These are phyloP conservation scores for Apoda limacodes DNA, from an alignment of 2,888 invertebrate genomes.

Conservation along the genomic window DNA sequence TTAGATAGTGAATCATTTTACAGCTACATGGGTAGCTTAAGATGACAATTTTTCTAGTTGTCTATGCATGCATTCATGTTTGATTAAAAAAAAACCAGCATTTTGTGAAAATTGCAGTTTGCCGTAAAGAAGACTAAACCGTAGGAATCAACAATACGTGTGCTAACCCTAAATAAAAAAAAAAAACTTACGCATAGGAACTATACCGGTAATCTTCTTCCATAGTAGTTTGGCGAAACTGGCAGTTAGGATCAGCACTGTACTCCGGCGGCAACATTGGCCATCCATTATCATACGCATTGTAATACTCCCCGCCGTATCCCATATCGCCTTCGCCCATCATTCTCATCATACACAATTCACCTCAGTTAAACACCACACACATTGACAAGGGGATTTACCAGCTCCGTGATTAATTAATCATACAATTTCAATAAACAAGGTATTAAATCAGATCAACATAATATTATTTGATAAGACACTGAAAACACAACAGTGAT, in stretches of 20 bases:
- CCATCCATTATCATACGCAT: conserved; percentile 78
- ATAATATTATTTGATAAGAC: conserved; percentile 1
- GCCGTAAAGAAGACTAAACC: too few species aligned
- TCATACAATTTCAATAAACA: too few species aligned
- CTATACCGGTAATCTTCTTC: conserved; percentile 78
- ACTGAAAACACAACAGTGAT: conserved; percentile 21
- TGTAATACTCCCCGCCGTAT: conserved; percentile 63
- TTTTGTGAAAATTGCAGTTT: too few species aligned
- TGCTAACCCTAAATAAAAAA: neutral
- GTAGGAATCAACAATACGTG: too few species aligned
- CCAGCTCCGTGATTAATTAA: too few species aligned
- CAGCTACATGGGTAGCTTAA: too few species aligned
- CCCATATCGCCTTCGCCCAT: conserved; percentile 67
- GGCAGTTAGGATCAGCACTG: conserved; percentile 60
- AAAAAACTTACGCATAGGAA: conserved; percentile 71
- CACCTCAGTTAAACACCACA: too few species aligned
- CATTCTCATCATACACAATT: conserved; percentile 69
- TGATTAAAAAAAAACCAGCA: too few species aligned
- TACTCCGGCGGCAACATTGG: conserved; percentile 79
- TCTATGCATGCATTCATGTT: too few species aligned
- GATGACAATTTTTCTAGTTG: too few species aligned
- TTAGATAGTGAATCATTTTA: too few species aligned
- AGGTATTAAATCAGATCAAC: neutral
- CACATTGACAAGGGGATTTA: too few species aligned
- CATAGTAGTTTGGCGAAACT: conserved; percentile 42